Percentiles rank a stretch among this genome's conserved stretches.
These are phyloP conservation scores for Brachystomella parvula DNA, from an alignment of 1,140 invertebrate genomes.

Conservation along the genomic window DNA sequence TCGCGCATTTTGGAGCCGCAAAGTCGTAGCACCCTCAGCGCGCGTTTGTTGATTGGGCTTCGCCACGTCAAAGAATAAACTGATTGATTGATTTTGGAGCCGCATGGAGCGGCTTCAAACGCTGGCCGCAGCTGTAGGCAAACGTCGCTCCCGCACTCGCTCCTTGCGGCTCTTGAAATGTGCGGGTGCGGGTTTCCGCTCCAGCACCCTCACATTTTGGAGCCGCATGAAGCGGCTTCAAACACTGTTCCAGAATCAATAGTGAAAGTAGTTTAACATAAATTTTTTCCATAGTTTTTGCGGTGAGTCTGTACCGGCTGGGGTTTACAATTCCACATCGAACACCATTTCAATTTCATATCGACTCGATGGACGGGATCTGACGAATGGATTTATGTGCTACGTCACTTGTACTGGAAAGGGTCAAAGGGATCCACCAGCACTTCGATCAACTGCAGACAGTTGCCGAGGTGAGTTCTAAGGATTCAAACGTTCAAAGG, in stretches of 20 bases:
- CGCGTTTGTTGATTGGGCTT: no score
- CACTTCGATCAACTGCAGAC: not conserved
- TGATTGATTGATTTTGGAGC: no score
- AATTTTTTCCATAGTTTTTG: not conserved
- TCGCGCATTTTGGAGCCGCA: no score
- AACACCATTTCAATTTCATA: not conserved
- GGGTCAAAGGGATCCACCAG: constrained; percentile 1
- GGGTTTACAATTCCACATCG: constrained; percentile 1
- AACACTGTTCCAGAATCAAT: not conserved
- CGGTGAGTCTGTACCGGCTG: not conserved
- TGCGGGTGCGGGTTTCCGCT: no score
- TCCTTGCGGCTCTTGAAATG: not conserved
- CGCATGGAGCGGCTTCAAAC: no score
- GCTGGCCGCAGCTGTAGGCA: no score
- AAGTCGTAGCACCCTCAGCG: no score
- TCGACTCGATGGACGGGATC: constrained; percentile 2
- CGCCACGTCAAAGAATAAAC: no score
- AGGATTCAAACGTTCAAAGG: no score
- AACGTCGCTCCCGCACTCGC: no score
- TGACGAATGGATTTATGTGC: constrained; percentile 1
- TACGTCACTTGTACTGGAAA: not conserved
- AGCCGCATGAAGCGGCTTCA: not conserved
- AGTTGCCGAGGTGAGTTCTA: not conserved
- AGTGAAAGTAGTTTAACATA: no score
- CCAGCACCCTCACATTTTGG: not conserved